These are phyloP conservation scores for Sternarchorhynchus goeldii DNA, from an alignment of 2,797 vertebrate species.

Conservation along the genomic window DNA sequence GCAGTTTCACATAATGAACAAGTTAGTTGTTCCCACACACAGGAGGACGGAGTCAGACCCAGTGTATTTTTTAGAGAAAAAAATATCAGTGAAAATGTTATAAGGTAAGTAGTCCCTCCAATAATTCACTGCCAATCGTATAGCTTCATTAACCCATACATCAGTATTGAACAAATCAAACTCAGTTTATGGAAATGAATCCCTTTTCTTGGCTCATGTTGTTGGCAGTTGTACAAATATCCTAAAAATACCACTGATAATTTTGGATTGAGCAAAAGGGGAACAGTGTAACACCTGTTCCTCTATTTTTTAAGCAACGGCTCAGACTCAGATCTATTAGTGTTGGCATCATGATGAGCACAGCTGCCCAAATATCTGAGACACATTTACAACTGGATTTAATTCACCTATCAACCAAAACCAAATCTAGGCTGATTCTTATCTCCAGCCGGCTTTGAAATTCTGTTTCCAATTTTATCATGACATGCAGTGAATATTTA, in stretches of 20 bases:
- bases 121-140: too few species aligned
- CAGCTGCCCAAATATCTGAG: neutral
- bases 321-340: slow-evolving; percentile 10
- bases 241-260: neutral
- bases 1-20: too few species aligned
- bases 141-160: too few species aligned
- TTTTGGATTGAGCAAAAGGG: neutral
- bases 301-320: neutral
- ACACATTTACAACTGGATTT: slow-evolving; percentile 11
- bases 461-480: neutral
- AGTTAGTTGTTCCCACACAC: too few species aligned
- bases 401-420: slow-evolving; percentile 3
- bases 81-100: too few species aligned
- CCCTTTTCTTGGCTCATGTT: neutral
- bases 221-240: neutral
- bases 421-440: neutral
- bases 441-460: neutral
- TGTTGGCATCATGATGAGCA: neutral
- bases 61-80: too few species aligned
- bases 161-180: too few species aligned
- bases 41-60: too few species aligned
- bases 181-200: neutral
- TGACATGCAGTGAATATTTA: neutral
- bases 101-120: too few species aligned
- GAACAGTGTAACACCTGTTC: slow-evolving; percentile 7